Base-by-base conservation (phyloP, 2,888 invertebrate species). In the Chalcis sispes region DNA sequence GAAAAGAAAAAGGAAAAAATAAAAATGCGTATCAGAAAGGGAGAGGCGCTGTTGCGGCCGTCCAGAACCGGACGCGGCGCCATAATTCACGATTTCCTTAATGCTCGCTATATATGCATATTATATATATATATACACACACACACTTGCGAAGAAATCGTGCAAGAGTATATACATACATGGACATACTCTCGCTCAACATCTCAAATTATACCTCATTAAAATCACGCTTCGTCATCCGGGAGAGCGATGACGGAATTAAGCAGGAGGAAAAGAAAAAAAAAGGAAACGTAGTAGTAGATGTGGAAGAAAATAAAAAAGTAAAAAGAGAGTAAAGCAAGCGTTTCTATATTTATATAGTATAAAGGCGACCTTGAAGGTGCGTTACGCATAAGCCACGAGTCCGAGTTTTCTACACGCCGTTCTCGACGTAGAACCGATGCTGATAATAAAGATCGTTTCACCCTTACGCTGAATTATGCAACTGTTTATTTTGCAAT, bases 181-280 rank as follows among this genome's bases (percentile, higher is more conserved):
- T n/a, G n/a, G n/a, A n/a, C n/a, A n/a, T n/a, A n/a, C n/a, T n/a
- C n/a, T n/a, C n/a, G 25, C 4, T 7, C 13, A 48, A 32, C 32
- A 66, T 59, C 56, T 32, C 61, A 59, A 75, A 70, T 75, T 62
- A 64, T 48, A 62, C 65, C 65, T 70, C 70, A 65, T 75, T 75
- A 75, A 74, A 74, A 74, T 72, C 58, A 27, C 29, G 62, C 54
- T 62, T 25, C 50, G 58, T 18, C 64, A 2, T n/a, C 2, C 5
- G 1, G 18, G 48, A 2, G 36, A 20, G 52, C 10, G 3, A n/a
- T n/a, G n/a, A 15, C 2, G n/a, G n/a, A 0, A 23, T 10, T n/a
- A 32, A 29, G 27, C 0, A 13, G 7, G n/a, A n/a, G 56, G 25
- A 10, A 5, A 3, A 20, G 54, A 20, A n/a, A 29, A 23, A 52